A percentile compares a stretch with the other conserved stretches of the same genome.
Conservation (phyloP, 2,797 vertebrate species). For the Tokudaia tokunoshimensis region DNA sequence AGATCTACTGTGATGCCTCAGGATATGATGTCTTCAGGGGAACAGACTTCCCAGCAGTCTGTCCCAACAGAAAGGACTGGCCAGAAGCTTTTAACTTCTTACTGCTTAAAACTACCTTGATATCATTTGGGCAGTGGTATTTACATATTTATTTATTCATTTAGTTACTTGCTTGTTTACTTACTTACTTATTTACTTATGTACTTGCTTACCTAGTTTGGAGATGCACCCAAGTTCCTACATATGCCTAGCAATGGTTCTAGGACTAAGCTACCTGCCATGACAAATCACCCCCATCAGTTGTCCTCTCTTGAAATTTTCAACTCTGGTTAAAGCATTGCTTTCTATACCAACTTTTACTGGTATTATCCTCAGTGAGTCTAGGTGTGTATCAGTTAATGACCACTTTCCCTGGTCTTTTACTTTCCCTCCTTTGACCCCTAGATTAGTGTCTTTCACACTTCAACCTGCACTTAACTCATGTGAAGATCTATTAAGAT, state of each 20-base stretch:
- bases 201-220: no score
- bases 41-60: no score
- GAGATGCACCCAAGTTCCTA: not conserved
- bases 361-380: not conserved
- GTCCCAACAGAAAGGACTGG: no score
- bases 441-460: not conserved
- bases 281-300: not conserved
- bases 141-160: no score
- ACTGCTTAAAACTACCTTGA: not conserved
- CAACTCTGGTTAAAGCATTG: not conserved
- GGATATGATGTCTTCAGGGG: no score
- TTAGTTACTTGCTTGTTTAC: no score
- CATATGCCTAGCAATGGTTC: not conserved
- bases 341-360: not conserved
- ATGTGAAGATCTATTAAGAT: not conserved
- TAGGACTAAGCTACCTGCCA: not conserved
- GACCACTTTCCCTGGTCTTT: not conserved
- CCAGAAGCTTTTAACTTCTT: not conserved
- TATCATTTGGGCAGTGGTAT: not conserved
- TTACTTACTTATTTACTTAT: no score
- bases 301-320: not conserved
- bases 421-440: not conserved
- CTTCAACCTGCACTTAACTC: not conserved
- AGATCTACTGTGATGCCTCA: no score
- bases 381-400: not conserved